Base-by-base conservation (phyloP, 23 tunicate species). In the Halocynthia aurantium region DNA sequence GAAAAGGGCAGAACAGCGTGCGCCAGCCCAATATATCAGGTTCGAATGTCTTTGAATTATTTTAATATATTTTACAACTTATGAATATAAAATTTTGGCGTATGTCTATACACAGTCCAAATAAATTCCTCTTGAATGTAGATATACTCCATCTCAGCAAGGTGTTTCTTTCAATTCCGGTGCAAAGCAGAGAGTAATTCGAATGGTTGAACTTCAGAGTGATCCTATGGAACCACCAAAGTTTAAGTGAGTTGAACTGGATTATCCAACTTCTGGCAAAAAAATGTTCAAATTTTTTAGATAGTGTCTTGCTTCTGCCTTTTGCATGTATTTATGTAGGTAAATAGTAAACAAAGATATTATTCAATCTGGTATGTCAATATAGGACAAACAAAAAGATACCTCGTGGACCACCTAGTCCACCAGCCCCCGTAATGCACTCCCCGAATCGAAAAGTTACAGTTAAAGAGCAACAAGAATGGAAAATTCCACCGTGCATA, bases 371-470 rank as follows among this genome's bases (percentile, higher is more conserved):
- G 20, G 72, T 44, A 10, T 8, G 70, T 52, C 58, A 40, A 13
- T 72, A 8, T 53, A 84, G 99, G 53, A 94, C 99, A 15, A 94
- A 94, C 78, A 94, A 94, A 60, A 94, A 94, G 81, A 75, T 94
- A 7, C 99, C 99, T 7, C 91, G 84, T 9, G 99, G 99, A 13
- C 99, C 99, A 0, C 99, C 99, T 10, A 84, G 90, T 63, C 99
- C 99, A 5, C 99, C 99, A 44, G 93, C 99, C 20, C 99, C 99
- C n/a, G 93, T 94, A 6, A 94, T 94, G 91, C 99, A 94, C 61
- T 94, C 99, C 6, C 99, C 99, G 50, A 94, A 84, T 53, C 77
- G 96, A 20, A 94, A 94, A 75, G 82, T 94, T 10, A 60, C 99
- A 17, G 95, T 88, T 22, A 94, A 88, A 51, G 99, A 94, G 62